These are phyloP conservation scores for Cataglyphis cursor DNA, from an alignment of 2,888 invertebrate genomes.

Conservation along the genomic window DNA sequence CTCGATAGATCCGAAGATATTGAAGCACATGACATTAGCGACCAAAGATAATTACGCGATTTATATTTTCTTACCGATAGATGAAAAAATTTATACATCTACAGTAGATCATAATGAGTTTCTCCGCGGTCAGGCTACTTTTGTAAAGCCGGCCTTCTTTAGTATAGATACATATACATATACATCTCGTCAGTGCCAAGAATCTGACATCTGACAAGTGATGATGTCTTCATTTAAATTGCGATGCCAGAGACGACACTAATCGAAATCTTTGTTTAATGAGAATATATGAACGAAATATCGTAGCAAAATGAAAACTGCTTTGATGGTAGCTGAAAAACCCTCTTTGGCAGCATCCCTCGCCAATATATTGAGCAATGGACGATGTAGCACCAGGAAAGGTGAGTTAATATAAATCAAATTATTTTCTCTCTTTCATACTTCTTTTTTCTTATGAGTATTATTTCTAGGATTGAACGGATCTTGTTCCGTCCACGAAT, in stretches of 20 bases:
- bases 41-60: no score
- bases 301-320: conserved; percentile 90
- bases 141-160: no score
- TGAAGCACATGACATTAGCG: no score
- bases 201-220: neutral
- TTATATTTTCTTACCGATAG: no score
- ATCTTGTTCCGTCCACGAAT: conserved; percentile 98
- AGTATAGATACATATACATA: neutral
- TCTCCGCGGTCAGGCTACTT: no score
- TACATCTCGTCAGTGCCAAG: neutral
- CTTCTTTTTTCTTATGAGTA: neutral
- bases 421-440: neutral
- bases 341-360: conserved; percentile 98
- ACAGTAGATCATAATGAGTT: no score
- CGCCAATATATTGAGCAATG: conserved; percentile 97
- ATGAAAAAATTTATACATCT: no score
- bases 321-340: conserved; percentile 99
- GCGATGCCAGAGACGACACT: neutral
- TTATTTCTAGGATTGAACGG: conserved; percentile 92
- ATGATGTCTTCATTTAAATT: neutral
- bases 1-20: no score
- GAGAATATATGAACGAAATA: neutral
- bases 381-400: conserved; percentile 92
- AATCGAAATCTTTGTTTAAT: neutral
- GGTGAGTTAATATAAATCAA: conserved; percentile 87